Conservation (phyloP, 1,140 invertebrate genomes). For the Lamellibrachia luymesi region DNA sequence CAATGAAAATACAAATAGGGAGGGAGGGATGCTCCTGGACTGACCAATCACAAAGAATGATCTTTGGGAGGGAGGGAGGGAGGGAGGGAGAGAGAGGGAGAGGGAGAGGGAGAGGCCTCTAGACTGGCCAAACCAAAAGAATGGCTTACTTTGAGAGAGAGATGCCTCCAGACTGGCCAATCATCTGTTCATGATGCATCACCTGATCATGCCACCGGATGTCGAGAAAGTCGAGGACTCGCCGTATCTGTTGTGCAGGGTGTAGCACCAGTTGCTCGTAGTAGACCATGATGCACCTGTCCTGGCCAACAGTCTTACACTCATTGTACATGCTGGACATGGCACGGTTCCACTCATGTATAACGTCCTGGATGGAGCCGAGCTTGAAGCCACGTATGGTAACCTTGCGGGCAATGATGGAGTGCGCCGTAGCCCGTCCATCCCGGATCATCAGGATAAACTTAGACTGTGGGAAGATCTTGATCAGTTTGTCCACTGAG, state of each 20-base stretch:
- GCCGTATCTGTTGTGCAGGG: conserved; percentile 84
- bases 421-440: conserved; percentile 95
- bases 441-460: conserved; percentile 98
- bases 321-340: conserved; percentile 88
- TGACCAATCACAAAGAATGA: no score
- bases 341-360: conserved; percentile 94
- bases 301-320: conserved; percentile 78
- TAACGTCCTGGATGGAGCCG: conserved; percentile 85
- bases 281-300: conserved; percentile 83
- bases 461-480: conserved; percentile 75
- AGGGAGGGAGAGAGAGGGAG: no score
- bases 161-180: conserved; percentile 93
- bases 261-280: conserved; percentile 97
- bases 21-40: no score
- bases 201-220: conserved; percentile 95
- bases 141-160: conserved; percentile 76
- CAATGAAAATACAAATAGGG: no score
- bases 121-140: neutral
- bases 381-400: conserved; percentile 98
- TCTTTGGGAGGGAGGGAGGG: no score
- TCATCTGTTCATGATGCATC: conserved; percentile 94
- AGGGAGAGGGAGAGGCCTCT: neutral
- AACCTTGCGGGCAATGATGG: conserved; percentile 95
- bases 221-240: conserved; percentile 86
- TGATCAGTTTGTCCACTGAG: conserved; percentile 69